These are phyloP conservation scores for Cariama cristata DNA, from an alignment of 2,113 vertebrate species.

Conservation along the genomic window DNA sequence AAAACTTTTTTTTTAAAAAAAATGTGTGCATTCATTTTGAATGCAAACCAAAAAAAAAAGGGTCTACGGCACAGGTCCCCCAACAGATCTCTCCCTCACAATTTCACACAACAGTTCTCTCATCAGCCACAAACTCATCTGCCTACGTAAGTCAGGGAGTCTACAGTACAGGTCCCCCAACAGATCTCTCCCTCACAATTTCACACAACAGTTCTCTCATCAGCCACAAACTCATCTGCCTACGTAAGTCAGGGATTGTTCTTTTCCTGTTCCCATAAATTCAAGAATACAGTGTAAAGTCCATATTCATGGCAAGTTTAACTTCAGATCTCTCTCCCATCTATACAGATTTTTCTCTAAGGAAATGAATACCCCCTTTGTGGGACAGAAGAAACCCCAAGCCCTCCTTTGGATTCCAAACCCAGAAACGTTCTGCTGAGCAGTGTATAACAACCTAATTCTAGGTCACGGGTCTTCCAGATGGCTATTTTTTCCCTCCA, in stretches of 20 bases:
- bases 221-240: background rate
- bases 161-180: background rate
- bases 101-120: background rate
- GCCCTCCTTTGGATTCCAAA: background rate
- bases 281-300: background rate
- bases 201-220: background rate
- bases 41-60: background rate
- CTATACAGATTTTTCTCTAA: background rate
- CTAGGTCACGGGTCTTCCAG: background rate
- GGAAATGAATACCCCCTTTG: accelerated
- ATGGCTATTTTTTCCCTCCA: accelerated
- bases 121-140: background rate
- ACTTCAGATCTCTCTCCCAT: background rate
- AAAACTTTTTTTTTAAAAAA: background rate
- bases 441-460: background rate
- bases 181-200: background rate
- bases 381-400: background rate
- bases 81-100: background rate
- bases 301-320: background rate
- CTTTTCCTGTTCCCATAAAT: accelerated
- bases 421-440: background rate
- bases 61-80: background rate
- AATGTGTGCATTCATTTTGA: accelerated
- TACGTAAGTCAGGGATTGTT: background rate
- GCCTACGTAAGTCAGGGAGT: background rate